Conservation (phyloP, 2,113 vertebrate species). For the Mola mola region DNA sequence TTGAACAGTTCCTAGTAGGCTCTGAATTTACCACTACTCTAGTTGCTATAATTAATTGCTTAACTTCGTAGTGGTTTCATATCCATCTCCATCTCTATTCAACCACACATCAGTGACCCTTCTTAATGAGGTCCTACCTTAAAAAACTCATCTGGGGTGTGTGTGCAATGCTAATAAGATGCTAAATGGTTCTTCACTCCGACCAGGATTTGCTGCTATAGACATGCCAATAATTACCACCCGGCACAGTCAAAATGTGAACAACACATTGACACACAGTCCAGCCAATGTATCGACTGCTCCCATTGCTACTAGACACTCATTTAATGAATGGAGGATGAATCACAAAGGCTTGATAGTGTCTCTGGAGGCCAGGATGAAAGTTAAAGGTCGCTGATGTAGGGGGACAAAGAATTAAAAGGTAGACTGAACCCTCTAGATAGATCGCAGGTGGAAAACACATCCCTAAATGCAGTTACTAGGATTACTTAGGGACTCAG, state of each 20-base stretch:
- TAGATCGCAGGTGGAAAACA: neutral
- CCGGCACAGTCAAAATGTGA: too few species aligned
- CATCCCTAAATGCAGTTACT: neutral
- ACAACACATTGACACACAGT: neutral
- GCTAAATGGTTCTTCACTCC: too few species aligned
- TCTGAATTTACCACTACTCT: too few species aligned
- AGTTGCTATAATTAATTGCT: too few species aligned
- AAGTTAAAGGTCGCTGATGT: neutral
- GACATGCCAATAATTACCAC: neutral
- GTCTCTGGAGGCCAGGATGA: neutral
- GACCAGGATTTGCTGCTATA: neutral
- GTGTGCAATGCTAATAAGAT: too few species aligned
- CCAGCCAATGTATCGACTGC: constrained; percentile 24
- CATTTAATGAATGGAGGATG: constrained; percentile 33
- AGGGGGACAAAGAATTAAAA: neutral
- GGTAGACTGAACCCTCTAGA: neutral
- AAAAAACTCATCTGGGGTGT: too few species aligned
- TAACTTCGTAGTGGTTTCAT: too few species aligned
- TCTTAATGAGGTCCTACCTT: too few species aligned
- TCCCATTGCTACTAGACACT: constrained; percentile 10
- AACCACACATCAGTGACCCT: too few species aligned
- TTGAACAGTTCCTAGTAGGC: too few species aligned
- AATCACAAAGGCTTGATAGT: constrained; percentile 19
- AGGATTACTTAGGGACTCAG: too few species aligned
- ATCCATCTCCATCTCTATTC: too few species aligned